phyloP scores from a whole-genome alignment of 30 jellyfish, hydroid and myxozoan genomes.

The Nemopilema nomurai region DNA sequence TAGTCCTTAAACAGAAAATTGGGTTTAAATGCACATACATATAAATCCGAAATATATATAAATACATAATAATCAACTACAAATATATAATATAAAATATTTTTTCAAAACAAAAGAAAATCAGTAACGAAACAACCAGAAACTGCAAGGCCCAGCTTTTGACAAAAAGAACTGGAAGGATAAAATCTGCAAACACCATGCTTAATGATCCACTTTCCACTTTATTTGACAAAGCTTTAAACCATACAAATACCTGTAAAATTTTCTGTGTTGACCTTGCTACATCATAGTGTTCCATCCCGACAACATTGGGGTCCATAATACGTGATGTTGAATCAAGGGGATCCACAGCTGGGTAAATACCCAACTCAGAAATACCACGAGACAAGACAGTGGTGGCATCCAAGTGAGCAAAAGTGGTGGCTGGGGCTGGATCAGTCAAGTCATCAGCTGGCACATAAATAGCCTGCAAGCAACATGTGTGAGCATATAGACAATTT shows the following conservation, averaged over 20 bases:
- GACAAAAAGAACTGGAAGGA: too few relatives aligned
- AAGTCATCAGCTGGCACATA: slow-evolving; percentile 99
- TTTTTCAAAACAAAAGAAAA: too few relatives aligned
- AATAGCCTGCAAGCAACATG: slow-evolving; percentile 96
- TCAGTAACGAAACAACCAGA: too few relatives aligned
- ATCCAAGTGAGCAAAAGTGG: slow-evolving; percentile 99
- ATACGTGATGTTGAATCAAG: slow-evolving; percentile 99
- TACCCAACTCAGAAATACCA: slow-evolving; percentile 99
- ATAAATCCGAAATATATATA: too few relatives aligned
- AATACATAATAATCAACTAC: too few relatives aligned
- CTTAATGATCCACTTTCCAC: too few relatives aligned
- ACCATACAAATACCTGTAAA: slow-evolving; percentile 94
- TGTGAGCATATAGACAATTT: too few relatives aligned
- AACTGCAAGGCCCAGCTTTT: too few relatives aligned
- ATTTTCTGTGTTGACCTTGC: slow-evolving; percentile 99
- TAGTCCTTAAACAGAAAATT: slow-evolving; percentile 70
- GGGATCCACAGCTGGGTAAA: slow-evolving; percentile 99
- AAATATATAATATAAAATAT: too few relatives aligned
- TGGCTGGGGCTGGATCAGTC: slow-evolving; percentile 99
- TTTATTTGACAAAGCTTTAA: too few relatives aligned
- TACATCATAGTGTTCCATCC: slow-evolving; percentile 95
- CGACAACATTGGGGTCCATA: slow-evolving; percentile 99
- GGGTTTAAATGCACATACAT: too few relatives aligned
- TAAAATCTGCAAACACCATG: too few relatives aligned
- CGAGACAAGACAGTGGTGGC: slow-evolving; percentile 99